phyloP scores from a whole-genome alignment of 2,113 vertebrate genomes.

The Triplophysa tibetana region DNA sequence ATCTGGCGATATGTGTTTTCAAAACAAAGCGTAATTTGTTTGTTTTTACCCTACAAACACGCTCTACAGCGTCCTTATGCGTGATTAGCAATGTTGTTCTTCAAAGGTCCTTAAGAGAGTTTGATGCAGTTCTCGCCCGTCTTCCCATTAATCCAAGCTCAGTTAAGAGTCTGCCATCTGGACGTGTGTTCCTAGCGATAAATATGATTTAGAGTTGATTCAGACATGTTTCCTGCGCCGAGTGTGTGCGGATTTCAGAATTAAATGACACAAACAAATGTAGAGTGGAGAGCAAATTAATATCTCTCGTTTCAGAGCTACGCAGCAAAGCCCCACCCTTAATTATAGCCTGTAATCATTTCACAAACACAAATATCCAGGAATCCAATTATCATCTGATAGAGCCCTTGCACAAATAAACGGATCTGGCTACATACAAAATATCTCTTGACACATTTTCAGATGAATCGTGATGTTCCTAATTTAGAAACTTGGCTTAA shows the following conservation, averaged over 20 bases:
- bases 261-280: constrained; percentile 99
- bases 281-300: constrained; percentile 94
- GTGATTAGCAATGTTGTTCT: constrained; percentile 99
- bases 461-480: constrained; percentile 67
- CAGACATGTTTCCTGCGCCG: constrained; percentile 93
- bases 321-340: constrained; percentile 91
- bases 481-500: constrained; percentile 63
- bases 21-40: constrained; percentile 43
- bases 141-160: constrained; percentile 98
- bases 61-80: constrained; percentile 84
- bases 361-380: constrained; percentile 90
- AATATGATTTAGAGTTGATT: constrained; percentile 97
- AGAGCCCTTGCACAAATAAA: constrained; percentile 91
- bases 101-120: constrained; percentile 97
- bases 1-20: constrained; percentile 7
- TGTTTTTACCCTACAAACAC: constrained; percentile 60
- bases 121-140: constrained; percentile 92
- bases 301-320: constrained; percentile 95
- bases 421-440: constrained; percentile 84
- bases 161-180: constrained; percentile 99
- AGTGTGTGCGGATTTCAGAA: constrained; percentile 98
- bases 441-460: constrained; percentile 73
- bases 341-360: constrained; percentile 91
- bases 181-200: constrained; percentile 96
- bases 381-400: constrained; percentile 94